A percentile compares a stretch with the other conserved stretches of the same genome.
phyloP scores from a whole-genome alignment of 2,113 vertebrate genomes.

The Clarias batrachus region DNA sequence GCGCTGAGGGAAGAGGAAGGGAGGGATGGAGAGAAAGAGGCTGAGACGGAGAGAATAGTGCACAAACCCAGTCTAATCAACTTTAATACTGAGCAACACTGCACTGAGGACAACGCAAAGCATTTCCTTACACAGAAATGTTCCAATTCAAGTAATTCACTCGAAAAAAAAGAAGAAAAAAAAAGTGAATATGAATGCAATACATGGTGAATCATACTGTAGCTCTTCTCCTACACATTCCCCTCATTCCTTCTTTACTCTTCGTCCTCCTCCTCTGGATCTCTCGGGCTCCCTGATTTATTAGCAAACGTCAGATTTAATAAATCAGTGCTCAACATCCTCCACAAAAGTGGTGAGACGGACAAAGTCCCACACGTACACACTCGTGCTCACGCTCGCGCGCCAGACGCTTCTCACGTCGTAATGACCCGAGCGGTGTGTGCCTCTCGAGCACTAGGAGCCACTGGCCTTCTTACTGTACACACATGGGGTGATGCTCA shows the following conservation, averaged over 20 bases:
- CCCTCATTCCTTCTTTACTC: conserved; percentile 51
- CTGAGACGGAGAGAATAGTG: conserved; percentile 9
- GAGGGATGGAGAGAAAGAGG: neutral
- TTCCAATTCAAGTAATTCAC: conserved; percentile 63
- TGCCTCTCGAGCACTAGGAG: conserved; percentile 12
- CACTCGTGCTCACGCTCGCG: neutral
- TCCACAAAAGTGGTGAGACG: conserved; percentile 28
- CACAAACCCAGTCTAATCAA: conserved; percentile 61
- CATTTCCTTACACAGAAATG: conserved; percentile 44
- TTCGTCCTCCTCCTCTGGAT: conserved; percentile 14
- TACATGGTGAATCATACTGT: conserved; percentile 63
- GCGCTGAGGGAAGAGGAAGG: conserved; percentile 11
- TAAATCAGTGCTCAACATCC: conserved; percentile 71
- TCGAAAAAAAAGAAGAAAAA: neutral
- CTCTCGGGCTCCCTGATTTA: conserved; percentile 61
- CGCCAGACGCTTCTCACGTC: neutral
- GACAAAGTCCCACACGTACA: conserved; percentile 2
- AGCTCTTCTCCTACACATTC: conserved; percentile 28
- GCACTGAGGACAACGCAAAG: conserved; percentile 64
- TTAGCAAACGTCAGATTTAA: conserved; percentile 75
- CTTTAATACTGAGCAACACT: conserved; percentile 67
- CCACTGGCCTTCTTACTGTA: conserved; percentile 68
- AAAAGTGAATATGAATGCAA: conserved; percentile 38
- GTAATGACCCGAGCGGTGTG: neutral
- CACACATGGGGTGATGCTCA: conserved; percentile 62